A percentile compares a stretch with the other conserved stretches of the same genome.
phyloP scores from a whole-genome alignment of 2,113 vertebrate genomes.

The Trogon surrucura region DNA sequence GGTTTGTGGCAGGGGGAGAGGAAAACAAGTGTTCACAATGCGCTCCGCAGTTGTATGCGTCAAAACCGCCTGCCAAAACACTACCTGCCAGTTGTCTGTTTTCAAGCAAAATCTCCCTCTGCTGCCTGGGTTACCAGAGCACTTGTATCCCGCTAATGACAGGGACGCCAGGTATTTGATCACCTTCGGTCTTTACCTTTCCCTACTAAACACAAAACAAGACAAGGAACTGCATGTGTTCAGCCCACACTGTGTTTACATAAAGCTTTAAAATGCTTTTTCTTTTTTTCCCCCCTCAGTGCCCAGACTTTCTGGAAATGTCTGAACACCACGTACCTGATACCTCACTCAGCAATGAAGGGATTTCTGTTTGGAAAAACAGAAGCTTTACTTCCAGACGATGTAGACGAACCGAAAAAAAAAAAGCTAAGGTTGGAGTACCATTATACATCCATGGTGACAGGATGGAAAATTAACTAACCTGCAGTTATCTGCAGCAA shows the following conservation, averaged over 20 bases:
- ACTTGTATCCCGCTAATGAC: neutral
- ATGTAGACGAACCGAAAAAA: neutral
- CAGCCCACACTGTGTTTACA: neutral
- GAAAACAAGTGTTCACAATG: neutral
- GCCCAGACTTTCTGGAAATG: neutral
- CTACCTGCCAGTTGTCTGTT: neutral
- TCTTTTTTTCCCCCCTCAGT: neutral
- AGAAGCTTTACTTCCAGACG: neutral
- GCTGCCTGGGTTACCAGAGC: slow-evolving; percentile 4
- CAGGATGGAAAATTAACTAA: neutral
- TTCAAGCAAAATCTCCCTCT: neutral
- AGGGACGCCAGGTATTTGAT: neutral
- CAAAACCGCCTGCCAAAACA: slow-evolving; percentile 18
- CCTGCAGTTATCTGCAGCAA: neutral
- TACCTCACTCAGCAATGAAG: neutral
- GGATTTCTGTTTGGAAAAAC: neutral
- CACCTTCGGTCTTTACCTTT: neutral
- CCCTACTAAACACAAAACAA: neutral
- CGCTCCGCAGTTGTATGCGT: neutral
- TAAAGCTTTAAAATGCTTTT: neutral
- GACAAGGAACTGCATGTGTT: neutral
- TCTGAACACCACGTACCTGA: neutral
- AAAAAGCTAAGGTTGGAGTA: neutral
- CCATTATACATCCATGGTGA: neutral
- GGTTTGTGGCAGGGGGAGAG: neutral